Evolutionary conservation across 2,113 vertebrate genomes (phyloP), one percentile per base, ranked within the genome.

Genomic region (Thryonomys swinderianus): DNA sequence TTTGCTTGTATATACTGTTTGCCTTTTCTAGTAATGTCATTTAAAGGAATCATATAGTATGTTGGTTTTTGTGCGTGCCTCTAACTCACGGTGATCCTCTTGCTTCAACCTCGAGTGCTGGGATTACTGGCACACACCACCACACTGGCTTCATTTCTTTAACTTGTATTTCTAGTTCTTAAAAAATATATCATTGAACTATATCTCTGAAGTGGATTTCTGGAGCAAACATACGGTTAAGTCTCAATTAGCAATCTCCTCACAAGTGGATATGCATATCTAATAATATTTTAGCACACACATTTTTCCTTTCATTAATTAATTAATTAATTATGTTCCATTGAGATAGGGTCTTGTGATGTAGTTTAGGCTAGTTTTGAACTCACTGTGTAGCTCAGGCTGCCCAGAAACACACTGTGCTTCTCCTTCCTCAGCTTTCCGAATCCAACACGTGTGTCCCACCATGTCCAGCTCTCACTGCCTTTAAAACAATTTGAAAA

Each of bases 401-500:
- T 48, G 42, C 25, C 71, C 42, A 16, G 25, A 20, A 27, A 48
- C 73, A 76, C 45, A 17, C 73, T 48, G 5, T 45, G 71, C 45
- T 16, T 32, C 3, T 76, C 42, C 27, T 48, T 30, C 25, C 25
- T 76, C 73, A 45, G 25, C 25, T 42, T 76, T 13, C 42, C 12
- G 3, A 71, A n/a, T 71, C 67, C 20, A 23, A 40, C 20, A 20
- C 3, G 4, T 76, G 25, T 74, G 71, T 74, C 23, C 71, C 13
- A 74, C 13, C 40, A 74, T 30, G 42, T 48, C 40, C 69, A 42
- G 69, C 40, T 81, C 55, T 78, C 30, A 13, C 0, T 45, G 42
- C 78, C 57, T 96, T 95, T 93, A 17, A 88, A 81, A 62, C 20
- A 91, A 96, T 59, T 74, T 91, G 42, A 96, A 93, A 80, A 84